Base-by-base conservation (phyloP, 2,113 vertebrate genomes). In the Toxotes jaculatrix region DNA sequence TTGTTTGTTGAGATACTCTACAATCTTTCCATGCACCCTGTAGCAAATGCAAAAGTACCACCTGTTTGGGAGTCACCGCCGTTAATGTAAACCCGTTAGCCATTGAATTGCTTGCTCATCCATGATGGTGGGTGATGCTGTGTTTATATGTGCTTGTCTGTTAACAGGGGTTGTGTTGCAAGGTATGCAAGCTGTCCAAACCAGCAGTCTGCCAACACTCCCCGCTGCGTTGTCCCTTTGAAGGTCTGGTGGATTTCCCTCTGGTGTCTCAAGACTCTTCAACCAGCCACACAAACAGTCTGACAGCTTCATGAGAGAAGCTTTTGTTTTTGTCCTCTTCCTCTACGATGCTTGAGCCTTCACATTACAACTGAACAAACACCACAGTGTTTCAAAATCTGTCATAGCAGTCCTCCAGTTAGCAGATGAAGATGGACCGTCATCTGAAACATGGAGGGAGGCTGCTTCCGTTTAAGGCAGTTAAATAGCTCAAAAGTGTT, bases 141-240 rank as follows among this genome's bases (percentile, higher is more conserved):
- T 76, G 77, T 89, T 67, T 80, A 49, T 79, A 64, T 79, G 75
- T 69, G 55, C 57, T 63, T 43, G 38, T 68, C 79, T 83, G 77
- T 77, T 78, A 80, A 74, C 68, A 66, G 56, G 23, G 4, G 21
- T 65, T 84, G 73, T 75, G 75, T 82, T 88, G 51, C 51, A 65
- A 57, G 74, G 73, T 82, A 80, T 87, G 70, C 90, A 94, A 92
- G 88, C 92, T 92, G 93, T 92, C 91, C 89, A 92, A 93, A 87
- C 80, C 80, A 73, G 77, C 83, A 70, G 38, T 74, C 68, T 87
- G 92, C 89, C 91, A 93, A 86, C 81, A 79, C 68, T 64, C 83
- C 88, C 89, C 34, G 23, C 90, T 85, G 87, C 3, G 67, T 68
- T 34, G 67, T 56, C 42, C 60, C 74, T 92, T 93, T 93, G 92